Evolutionary conservation across 2,797 vertebrate genomes (phyloP), one percentile per base, ranked within the genome.

Genomic region (Echeneis naucrates): DNA sequence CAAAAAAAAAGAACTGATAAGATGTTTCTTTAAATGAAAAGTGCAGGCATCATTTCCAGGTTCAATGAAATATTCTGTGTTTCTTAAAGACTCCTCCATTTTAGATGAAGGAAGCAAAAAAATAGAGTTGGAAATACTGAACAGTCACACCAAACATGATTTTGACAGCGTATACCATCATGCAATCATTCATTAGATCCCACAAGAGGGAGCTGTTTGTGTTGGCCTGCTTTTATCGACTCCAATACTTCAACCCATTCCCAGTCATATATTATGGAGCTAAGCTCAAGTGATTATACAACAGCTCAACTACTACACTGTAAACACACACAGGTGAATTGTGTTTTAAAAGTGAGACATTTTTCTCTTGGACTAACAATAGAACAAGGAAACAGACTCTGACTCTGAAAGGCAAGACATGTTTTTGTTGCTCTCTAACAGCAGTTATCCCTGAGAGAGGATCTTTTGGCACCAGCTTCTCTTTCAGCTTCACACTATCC

Each of bases 381-480:
- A 67, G 44, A 64, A 70, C 52, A 65, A 65, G 75, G 50, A 80
- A 79, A 71, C 55, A 65, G 21, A 73, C 70, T 83, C 66, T 73
- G 72, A 87, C 75, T 82, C 63, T 48, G 60, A 74, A 86, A 80
- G 74, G 68, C 44, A 47, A 80, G 73, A 72, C 69, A 32, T 80
- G 81, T 85, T 86, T 85, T 71, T 80, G 77, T 78, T 81, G 78
- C 67, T 76, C 60, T 61, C 76, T 68, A 19, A 65, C 64, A 82
- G 59, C 68, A 44, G 84, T 80, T 75, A 68, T 85, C 58, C 85
- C 82, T 55, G 64, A 80, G 84, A 87, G 89, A 69, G 72, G 14
- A 13, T 78, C 47, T 85, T 77, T 76, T 84, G 86, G 85, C 82
- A 82, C 64, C 73, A 75, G 70, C 78, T 37, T 82, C 72, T 82